Conservation (phyloP, 2,113 vertebrate species). For the Hepsetus odoe region DNA sequence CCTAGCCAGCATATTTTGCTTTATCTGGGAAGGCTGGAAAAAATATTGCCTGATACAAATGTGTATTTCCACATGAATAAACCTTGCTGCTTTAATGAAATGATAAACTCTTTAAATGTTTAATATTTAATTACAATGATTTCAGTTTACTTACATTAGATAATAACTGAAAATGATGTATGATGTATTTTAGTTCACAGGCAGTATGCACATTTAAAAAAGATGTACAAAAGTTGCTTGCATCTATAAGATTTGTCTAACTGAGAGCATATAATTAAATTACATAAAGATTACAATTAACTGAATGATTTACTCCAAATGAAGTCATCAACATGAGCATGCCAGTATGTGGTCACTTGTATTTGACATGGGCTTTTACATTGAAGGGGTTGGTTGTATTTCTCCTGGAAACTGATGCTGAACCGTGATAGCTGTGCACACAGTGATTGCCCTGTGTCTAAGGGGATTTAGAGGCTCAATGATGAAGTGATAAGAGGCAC, state of each 20-base stretch:
- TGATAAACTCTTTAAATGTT: no score
- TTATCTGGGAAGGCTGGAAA: neutral
- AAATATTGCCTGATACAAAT: neutral
- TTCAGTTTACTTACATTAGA: no score
- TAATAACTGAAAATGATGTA: no score
- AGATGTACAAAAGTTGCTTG: no score
- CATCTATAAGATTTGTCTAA: no score
- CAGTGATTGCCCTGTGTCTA: constrained; percentile 23
- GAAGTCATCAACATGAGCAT: neutral
- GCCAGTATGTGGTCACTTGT: neutral
- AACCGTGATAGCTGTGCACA: constrained; percentile 40
- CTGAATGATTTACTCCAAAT: neutral
- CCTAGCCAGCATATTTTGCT: constrained; percentile 10
- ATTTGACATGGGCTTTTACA: neutral
- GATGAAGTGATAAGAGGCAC: neutral
- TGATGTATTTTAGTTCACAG: no score
- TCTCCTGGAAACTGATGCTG: constrained; percentile 37
- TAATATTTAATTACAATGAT: no score
- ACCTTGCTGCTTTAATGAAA: no score
- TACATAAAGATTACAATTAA: no score
- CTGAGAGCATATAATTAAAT: no score
- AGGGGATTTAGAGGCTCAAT: neutral
- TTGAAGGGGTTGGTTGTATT: neutral
- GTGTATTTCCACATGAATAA: no score
- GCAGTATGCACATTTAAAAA: no score